Evolutionary conservation across 2,113 vertebrate species (phyloP), one percentile per base, ranked within the genome.

Genomic region (Rhea americana): DNA sequence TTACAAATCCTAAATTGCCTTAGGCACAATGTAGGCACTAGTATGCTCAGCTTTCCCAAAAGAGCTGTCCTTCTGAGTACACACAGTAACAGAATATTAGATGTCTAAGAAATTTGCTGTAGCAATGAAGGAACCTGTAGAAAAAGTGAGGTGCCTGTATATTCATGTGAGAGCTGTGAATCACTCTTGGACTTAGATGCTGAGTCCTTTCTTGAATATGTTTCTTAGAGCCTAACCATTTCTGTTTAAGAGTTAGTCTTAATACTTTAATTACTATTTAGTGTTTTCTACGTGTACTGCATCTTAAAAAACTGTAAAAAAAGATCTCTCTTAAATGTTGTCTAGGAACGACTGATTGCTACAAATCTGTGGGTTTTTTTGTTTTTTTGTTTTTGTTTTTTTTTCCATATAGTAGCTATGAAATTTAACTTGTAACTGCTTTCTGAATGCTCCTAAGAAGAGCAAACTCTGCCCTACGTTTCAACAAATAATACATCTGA

Each of bases 91-190:
- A 50, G 63, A 65, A 20, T 18, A 67, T 39, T 15, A 66, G 5
- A 45, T 8, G 30, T 7, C 11, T 58, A 37, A 75, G 41, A 82
- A 82, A 82, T 82, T n/a, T 67, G 11, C 28, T 37, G 26, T 62
- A 67, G 4, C 26, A 61, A 51, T 2, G 1, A 51, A 5, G 1
- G 32, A 45, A 37, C 7, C 0, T 1, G 35, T 39, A 53, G 62
- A 72, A 91, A 73, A 91, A 73, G 51, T 11, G 48, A 67, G 10
- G 12, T 86, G 43, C 9, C 19, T 39, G 59, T 32, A 35, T 55
- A 59, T 63, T 85, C 12, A 56, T 20, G 47, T 6, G 5, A 7
- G 4, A 19, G 14, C 50, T 82, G 17, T 48, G 4, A 53, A 63
- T 85, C 6, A 17, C 32, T 47, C 20, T 85, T 51, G 26, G 32